phyloP scores from a whole-genome alignment of 2,888 invertebrate species.

The Calephelis perditalis region DNA sequence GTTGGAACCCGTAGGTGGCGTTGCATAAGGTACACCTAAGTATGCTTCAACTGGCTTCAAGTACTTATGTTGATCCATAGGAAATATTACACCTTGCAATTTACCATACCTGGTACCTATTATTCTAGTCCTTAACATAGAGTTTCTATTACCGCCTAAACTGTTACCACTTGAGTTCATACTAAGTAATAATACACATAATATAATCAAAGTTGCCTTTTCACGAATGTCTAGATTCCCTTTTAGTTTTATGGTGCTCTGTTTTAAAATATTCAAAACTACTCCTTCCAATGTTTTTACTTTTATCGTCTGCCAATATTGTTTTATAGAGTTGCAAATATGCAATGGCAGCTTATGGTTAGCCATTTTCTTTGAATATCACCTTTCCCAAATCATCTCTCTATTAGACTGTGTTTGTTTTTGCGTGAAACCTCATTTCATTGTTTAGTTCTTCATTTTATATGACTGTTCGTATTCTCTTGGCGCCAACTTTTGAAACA shows the following conservation, averaged over 20 bases:
- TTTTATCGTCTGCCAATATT: constrained; percentile 44
- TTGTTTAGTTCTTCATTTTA: constrained; percentile 34
- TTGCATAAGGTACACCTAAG: constrained; percentile 92
- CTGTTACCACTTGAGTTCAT: constrained; percentile 58
- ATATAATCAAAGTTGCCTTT: constrained; percentile 49
- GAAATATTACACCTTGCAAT: constrained; percentile 87
- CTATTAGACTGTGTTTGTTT: constrained; percentile 36
- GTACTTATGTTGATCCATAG: constrained; percentile 87
- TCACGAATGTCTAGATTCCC: constrained; percentile 37
- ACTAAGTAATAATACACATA: constrained; percentile 52
- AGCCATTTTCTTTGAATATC: constrained; percentile 71
- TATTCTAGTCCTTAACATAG: constrained; percentile 86
- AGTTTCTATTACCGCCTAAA: constrained; percentile 74
- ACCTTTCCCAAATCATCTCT: constrained; percentile 69
- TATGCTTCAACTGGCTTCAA: constrained; percentile 89
- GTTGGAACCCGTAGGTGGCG: constrained; percentile 88
- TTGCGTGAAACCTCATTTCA: constrained; percentile 32
- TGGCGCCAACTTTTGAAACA: constrained; percentile 13
- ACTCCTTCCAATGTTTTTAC: constrained; percentile 26
- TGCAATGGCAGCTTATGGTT: constrained; percentile 65
- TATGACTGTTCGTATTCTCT: constrained; percentile 14
- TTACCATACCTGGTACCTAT: constrained; percentile 91
- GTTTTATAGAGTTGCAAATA: constrained; percentile 72
- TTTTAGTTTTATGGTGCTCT: constrained; percentile 32
- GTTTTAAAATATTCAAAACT: constrained; percentile 30